Evolutionary conservation across 2,113 vertebrate species (phyloP), one percentile per base, ranked within the genome.

Genomic region (Rhabdomys dilectus): DNA sequence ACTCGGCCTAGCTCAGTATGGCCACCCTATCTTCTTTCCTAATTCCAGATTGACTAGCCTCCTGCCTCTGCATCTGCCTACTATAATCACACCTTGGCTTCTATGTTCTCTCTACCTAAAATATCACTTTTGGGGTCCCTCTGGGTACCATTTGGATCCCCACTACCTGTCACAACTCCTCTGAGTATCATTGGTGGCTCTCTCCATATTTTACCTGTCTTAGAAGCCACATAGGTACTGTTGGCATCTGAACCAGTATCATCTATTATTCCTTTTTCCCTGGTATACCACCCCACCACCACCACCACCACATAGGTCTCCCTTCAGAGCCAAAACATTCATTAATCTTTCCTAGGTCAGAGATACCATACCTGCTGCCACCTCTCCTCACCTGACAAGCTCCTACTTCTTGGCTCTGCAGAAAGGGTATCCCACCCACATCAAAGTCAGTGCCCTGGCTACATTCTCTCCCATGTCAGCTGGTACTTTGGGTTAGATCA

Each of bases 1-100:
- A 29, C 9, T 0, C 16, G 29, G 16, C 34, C 62, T 66, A 4
- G 24, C 53, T 5, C 1, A 42, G 45, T 21, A 1, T 0, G 13
- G 11, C 58, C n/a, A 8, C 42, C 13, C 6, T 92, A 15, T 62
- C 72, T 78, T 21, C 72, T 39, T 62, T 66, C 62, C 68, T 39
- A n/a, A 73, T 21, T 78, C 36, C 56, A 80, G 80, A 4, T 1
- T 17, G 60, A 56, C 13, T 31, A 1, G 5, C 48, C 75, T 58
- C 26, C 26, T 1, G 0, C n/a, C 15, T 64, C 36, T 64, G 7
- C 10, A 12, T 7, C 51, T 21, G 56, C 39, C 22, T 62, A 19
- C 2, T 7, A 10, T 19, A 11, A 11, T 15, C 88, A 51, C 45
- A 8, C 9, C 34, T 36, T 81, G 2, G 45, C 48, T 42, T 62